Evolutionary conservation across 2,888 invertebrate genomes (phyloP).

Genomic region (Philereme vetulata): DNA sequence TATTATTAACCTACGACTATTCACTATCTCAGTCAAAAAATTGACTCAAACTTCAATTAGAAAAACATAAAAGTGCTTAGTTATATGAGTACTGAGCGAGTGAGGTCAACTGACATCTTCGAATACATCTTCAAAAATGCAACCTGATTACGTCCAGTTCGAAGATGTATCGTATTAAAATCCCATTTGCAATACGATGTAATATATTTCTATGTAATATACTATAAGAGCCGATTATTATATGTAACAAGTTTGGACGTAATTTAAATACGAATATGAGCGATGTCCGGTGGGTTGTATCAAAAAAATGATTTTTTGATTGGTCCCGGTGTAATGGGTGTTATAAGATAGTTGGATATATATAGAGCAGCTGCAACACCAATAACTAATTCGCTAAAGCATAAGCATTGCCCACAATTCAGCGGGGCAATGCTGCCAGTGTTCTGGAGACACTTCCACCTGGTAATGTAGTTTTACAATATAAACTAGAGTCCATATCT

Average conservation of each 20-base stretch:
- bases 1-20: too few species aligned
- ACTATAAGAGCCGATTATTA: constrained; percentile 48
- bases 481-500: too few species aligned
- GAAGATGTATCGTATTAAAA: constrained; percentile 37
- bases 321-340: constrained; percentile 74
- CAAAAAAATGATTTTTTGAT: constrained; percentile 83
- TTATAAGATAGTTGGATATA: constrained; percentile 51
- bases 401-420: too few species aligned
- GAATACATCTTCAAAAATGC: too few species aligned
- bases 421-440: too few species aligned
- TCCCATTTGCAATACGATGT: constrained; percentile 37
- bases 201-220: constrained; percentile 30
- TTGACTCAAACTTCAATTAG: too few species aligned
- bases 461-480: too few species aligned
- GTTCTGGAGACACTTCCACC: too few species aligned
- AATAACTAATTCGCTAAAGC: neutral
- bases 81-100: too few species aligned
- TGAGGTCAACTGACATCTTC: too few species aligned
- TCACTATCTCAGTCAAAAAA: too few species aligned
- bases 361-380: constrained; percentile 55
- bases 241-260: constrained; percentile 64
- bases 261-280: constrained; percentile 71
- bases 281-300: constrained; percentile 78
- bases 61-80: too few species aligned
- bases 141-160: constrained; percentile 22